Evolutionary conservation across 2,797 vertebrate genomes (phyloP).

Genomic region (Channa striata): DNA sequence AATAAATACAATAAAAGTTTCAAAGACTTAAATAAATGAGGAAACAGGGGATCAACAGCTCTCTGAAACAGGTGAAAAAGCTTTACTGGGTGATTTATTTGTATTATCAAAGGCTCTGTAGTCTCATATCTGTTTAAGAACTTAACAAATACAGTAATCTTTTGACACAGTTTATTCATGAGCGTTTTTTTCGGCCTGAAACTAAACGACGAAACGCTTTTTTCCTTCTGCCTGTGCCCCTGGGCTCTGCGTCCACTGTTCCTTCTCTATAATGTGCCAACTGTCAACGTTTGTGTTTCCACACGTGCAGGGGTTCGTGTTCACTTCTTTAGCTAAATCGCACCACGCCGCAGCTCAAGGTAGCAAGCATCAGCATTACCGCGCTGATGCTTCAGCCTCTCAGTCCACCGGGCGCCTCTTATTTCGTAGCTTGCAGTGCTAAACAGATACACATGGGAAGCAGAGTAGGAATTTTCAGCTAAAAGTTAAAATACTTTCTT

Average conservation of each 20-base stretch:
- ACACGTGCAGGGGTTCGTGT: slow-evolving; percentile 18
- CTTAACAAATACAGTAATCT: neutral
- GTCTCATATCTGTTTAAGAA: slow-evolving; percentile 23
- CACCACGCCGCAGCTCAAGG: slow-evolving; percentile 8
- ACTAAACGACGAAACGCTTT: neutral
- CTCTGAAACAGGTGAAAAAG: neutral
- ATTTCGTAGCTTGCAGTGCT: slow-evolving; percentile 41
- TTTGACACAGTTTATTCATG: neutral
- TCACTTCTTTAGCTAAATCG: neutral
- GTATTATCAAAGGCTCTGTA: slow-evolving; percentile 17
- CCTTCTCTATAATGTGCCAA: slow-evolving; percentile 4
- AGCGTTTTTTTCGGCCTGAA: neutral
- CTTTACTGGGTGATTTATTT: slow-evolving; percentile 15
- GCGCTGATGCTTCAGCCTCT: slow-evolving; percentile 15
- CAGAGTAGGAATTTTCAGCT: slow-evolving; percentile 40
- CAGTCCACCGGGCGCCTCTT: slow-evolving; percentile 32
- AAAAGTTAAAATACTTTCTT: slow-evolving; percentile 14
- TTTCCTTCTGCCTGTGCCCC: slow-evolving; percentile 8
- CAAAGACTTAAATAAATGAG: slow-evolving; percentile 18
- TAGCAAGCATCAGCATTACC: slow-evolving; percentile 25
- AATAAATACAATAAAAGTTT: slow-evolving; percentile 17
- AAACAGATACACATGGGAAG: slow-evolving; percentile 24
- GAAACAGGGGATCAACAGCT: neutral
- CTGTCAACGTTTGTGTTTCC: slow-evolving; percentile 22
- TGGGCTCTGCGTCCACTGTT: slow-evolving; percentile 9